A percentile compares a stretch with the other conserved stretches of the same genome.
Evolutionary conservation across 2,113 vertebrate genomes (phyloP).

Genomic region (Piaya cayana): DNA sequence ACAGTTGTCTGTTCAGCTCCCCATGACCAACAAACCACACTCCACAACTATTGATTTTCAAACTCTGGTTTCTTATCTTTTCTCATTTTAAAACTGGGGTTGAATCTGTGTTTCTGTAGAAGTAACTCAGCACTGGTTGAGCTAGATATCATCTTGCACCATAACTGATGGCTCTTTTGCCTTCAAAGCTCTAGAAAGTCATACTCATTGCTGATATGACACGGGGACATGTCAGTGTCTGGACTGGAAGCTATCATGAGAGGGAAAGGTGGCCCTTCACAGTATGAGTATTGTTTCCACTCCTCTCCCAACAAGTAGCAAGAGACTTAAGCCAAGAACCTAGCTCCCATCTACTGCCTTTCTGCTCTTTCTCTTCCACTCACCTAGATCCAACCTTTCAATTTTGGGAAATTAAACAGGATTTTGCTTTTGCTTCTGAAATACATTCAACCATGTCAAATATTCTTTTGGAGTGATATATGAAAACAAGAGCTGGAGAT

Average conservation of each 20-base stretch:
- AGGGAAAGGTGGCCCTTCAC: rapidly evolving
- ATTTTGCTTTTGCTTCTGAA: background rate
- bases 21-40: rapidly evolving
- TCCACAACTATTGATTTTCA: background rate
- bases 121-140: background rate
- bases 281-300: background rate
- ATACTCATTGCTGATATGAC: background rate
- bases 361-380: background rate
- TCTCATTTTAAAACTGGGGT: background rate
- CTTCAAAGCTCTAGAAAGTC: background rate
- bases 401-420: background rate
- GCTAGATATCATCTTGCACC: background rate
- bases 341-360: rapidly evolving
- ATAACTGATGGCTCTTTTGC: background rate
- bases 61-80: background rate
- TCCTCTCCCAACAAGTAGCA: background rate
- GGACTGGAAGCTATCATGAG: background rate
- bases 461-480: background rate
- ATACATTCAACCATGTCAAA: background rate
- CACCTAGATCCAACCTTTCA: rapidly evolving
- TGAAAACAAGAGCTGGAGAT: background rate
- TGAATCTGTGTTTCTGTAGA: background rate
- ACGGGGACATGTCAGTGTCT: background rate
- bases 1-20: rapidly evolving
- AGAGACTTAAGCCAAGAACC: background rate